A percentile compares a stretch with the other conserved stretches of the same genome.
These are phyloP conservation scores for Yponomeuta sedellus DNA, from an alignment of 2,888 invertebrate species.

Conservation along the genomic window DNA sequence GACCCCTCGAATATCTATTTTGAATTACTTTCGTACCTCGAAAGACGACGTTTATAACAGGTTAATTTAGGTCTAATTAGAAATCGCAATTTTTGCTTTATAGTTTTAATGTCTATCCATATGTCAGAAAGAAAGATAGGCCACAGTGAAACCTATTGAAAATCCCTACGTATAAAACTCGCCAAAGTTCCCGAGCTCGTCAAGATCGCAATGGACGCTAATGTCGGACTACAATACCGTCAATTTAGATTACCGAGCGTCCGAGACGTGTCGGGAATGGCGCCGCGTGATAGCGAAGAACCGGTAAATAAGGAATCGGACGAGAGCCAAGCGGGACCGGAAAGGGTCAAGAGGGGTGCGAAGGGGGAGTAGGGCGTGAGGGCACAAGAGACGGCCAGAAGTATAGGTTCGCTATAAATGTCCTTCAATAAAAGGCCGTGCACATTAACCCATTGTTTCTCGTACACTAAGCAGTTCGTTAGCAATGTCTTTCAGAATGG, in stretches of 20 bases:
- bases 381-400: neutral
- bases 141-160: neutral
- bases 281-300: constrained; percentile 69
- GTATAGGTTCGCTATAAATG: neutral
- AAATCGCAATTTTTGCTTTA: no score
- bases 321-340: constrained; percentile 34
- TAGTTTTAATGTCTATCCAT: no score
- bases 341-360: constrained; percentile 44
- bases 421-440: no score
- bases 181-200: neutral
- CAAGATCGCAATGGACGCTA: neutral
- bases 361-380: constrained; percentile 26
- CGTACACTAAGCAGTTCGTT: no score
- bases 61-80: no score
- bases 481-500: no score
- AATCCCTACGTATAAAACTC: neutral
- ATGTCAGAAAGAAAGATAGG: no score
- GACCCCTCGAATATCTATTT: no score
- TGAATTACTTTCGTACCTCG: no score
- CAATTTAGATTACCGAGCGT: constrained; percentile 53
- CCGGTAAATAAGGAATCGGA: constrained; percentile 67
- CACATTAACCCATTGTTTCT: no score
- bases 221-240: constrained; percentile 39
- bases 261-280: constrained; percentile 67
- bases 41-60: no score